These are phyloP conservation scores for Muntiacus muntjak DNA, from an alignment of 2,113 vertebrate genomes.

Conservation along the genomic window DNA sequence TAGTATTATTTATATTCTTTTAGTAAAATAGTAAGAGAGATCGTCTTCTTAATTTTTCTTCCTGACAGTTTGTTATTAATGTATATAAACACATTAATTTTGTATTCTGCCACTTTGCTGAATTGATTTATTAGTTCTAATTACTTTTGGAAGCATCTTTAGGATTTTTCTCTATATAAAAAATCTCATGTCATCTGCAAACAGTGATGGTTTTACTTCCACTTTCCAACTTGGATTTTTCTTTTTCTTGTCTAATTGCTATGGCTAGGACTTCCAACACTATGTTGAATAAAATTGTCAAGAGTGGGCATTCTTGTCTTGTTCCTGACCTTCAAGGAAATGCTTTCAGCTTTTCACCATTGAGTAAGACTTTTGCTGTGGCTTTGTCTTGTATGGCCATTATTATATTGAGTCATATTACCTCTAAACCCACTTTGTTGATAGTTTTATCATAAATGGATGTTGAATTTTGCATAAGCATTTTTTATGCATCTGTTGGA, in stretches of 20 bases:
- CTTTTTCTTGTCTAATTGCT: not conserved
- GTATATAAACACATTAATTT: not conserved
- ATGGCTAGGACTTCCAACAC: not conserved
- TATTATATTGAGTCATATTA: not conserved
- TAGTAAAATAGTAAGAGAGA: not conserved
- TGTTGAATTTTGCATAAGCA: not conserved
- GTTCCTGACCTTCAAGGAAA: not conserved
- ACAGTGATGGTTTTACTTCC: not conserved
- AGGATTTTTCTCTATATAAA: not conserved
- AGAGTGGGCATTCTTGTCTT: not conserved
- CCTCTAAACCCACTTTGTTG: not conserved
- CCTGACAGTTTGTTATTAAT: not conserved
- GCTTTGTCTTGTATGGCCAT: not conserved
- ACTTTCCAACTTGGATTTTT: not conserved
- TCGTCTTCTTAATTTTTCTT: not conserved
- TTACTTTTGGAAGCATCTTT: not conserved
- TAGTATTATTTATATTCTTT: not conserved
- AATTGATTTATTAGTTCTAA: not conserved
- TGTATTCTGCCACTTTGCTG: not conserved
- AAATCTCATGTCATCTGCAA: not conserved
- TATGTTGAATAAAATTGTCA: not conserved
- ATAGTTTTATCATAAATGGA: not conserved
- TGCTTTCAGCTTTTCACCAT: not conserved
- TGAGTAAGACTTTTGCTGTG: not conserved
- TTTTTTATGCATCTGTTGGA: not conserved